Evolutionary conservation across 2,797 vertebrate genomes (phyloP).

Genomic region (Falco berigora): DNA sequence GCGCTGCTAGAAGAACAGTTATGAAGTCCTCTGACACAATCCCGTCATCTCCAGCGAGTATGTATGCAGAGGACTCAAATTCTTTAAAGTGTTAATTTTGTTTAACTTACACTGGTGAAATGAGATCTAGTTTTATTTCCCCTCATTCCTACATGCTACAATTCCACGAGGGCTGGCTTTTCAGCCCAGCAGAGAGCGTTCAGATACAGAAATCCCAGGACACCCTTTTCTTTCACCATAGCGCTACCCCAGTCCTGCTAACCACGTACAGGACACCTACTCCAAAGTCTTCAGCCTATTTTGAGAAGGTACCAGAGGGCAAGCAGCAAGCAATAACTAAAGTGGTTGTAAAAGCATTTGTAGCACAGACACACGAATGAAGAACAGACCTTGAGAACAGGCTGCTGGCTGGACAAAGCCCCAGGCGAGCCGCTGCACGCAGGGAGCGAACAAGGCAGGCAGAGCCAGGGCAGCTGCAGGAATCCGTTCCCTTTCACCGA

Average conservation of each 20-base stretch:
- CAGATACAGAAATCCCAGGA: not conserved
- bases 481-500: fast-evolving
- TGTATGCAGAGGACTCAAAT: not conserved
- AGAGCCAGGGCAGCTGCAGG: not conserved
- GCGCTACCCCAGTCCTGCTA: not conserved
- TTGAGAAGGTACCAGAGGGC: not conserved
- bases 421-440: fast-evolving
- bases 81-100: not conserved
- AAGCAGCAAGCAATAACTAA: not conserved
- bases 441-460: not conserved
- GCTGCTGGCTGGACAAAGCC: not conserved
- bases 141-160: not conserved
- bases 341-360: not conserved
- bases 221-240: not conserved
- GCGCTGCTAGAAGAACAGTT: not conserved
- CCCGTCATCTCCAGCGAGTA: not conserved
- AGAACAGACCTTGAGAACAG: not conserved
- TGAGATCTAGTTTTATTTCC: not conserved
- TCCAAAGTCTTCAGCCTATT: not conserved
- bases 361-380: not conserved
- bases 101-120: not conserved
- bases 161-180: not conserved
- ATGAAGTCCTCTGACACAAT: not conserved
- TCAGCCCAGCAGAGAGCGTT: not conserved
- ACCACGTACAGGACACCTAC: not conserved